phyloP scores from a whole-genome alignment of 2,113 vertebrate species.

The Phylloscopus whistleri region DNA sequence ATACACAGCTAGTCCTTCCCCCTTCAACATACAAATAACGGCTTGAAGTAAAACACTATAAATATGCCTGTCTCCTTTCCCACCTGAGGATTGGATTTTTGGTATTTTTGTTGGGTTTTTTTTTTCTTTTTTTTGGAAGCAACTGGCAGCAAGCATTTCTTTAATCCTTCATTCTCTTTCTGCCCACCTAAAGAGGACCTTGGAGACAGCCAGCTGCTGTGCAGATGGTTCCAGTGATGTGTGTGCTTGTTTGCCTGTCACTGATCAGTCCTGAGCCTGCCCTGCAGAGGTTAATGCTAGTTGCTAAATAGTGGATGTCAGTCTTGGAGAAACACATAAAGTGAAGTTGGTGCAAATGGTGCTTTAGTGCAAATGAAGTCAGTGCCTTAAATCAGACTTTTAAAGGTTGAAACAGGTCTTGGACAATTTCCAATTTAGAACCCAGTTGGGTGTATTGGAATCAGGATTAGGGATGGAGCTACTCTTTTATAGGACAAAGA shows the following conservation, averaged over 20 bases:
- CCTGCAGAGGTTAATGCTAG: neutral
- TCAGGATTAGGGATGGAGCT: neutral
- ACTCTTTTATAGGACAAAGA: neutral
- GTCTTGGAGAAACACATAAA: neutral
- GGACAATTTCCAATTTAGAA: neutral
- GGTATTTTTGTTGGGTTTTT: neutral
- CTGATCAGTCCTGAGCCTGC: neutral
- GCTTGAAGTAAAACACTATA: neutral
- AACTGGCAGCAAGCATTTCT: neutral
- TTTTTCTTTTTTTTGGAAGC: neutral
- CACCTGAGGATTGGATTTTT: neutral
- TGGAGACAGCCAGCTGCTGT: neutral
- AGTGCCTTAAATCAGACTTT: neutral
- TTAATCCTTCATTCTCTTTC: neutral
- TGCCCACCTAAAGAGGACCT: neutral
- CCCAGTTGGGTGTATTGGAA: neutral
- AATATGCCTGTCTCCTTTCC: neutral
- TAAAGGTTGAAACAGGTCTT: neutral
- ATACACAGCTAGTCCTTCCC: neutral
- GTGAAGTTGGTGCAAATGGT: neutral
- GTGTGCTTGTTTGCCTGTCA: neutral
- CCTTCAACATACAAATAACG: neutral
- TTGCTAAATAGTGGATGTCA: neutral
- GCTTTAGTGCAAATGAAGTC: neutral
- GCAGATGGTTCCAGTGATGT: neutral